Evolutionary conservation across 1,140 invertebrate species (phyloP), one percentile per base, ranked within the genome.

Genomic region (Trinorchestia longiramus): DNA sequence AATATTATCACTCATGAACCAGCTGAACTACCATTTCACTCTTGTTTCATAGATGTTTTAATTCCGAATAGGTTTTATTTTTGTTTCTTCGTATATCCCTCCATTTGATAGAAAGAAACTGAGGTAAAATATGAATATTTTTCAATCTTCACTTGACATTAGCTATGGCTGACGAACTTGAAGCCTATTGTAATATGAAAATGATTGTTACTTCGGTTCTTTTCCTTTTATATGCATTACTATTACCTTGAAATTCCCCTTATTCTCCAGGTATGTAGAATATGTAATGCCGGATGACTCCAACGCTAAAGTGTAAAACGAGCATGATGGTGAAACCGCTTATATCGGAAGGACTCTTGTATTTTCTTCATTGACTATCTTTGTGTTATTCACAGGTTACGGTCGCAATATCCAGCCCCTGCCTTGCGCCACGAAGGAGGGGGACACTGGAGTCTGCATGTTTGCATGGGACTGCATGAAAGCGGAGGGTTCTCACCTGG

Each of bases 391-490:
- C 97, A 42, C 97, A 98, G 98, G 98, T 97, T 97, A 98, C 97
- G 98, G 98, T 97, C 98, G 98, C 97, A 99, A 99, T 97, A 99
- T 99, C 97, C 98, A 98, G 97, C 98, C 99, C 97, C 97, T 99
- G 96, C 98, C 98, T 57, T 99, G 99, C 97, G 98, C 99, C 97
- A 98, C 98, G 95, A 98, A 98, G 97, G 98, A 98, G 97, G 98
- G 98, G 8, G 98, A 98, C 96, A 98, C 98, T 95, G 99, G 99
- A 19, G 98, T 99, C 19, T 99, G 99, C 97, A 99, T 99, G 99
- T 99, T 99, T 97, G 99, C 99, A 95, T 99, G 99, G 97, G 98
- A 99, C 96, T 99, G 99, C 97, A 98, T 99, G 57, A 99, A 99
- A 97, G 98, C 98, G 45, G 99, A 99, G 97, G 99, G 99, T 47